Evolutionary conservation across 2,888 invertebrate species (phyloP), one percentile per base, ranked within the genome.

Genomic region (Romanomermis culicivorax): DNA sequence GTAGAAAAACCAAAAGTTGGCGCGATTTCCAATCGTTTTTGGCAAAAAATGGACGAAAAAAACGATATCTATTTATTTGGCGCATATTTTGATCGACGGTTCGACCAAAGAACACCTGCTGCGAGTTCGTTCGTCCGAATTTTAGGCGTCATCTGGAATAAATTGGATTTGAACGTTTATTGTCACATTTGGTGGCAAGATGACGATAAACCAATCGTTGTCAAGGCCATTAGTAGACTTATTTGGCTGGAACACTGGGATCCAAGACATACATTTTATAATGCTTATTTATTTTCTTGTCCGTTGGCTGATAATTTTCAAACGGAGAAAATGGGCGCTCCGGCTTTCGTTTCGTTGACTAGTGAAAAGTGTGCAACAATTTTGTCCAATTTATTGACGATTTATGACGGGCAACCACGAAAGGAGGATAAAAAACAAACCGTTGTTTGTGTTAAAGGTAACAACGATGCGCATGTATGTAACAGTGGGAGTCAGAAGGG

Each of bases 261-360:
- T 57, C 65, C 66, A 1, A 57, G 64, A n/a, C 60, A 60, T 23
- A 52, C 57, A n/a, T 65, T 65, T 57, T 62, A 61, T 57, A 55
- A 61, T 17, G 61, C 64, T 14, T 58, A 57, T 43, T 71, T 80
- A 43, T 70, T 80, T 25, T 78, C 79, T 1, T 80, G 80, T 65
- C 77, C 77, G 57, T 64, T 79, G 58, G 76, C 77, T n/a, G 70
- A 70, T 55, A 65, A 73, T 29, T 64, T 72, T 23, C 63, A 63
- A 42, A n/a, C 17, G 11, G 64, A 65, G 11, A n/a, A n/a, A n/a
- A 23, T 45, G 17, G 27, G 20, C 29, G 50, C 11, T n/a, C 69
- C 72, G 20, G 69, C 71, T 29, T 63, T 71, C 1, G 72, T 78
- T 11, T 75, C 77, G 11, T 63, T 79, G 30, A 75, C 75, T 25